Conservation (phyloP, 92 coral and sea anemone species). For the Heteractis magnifica region DNA sequence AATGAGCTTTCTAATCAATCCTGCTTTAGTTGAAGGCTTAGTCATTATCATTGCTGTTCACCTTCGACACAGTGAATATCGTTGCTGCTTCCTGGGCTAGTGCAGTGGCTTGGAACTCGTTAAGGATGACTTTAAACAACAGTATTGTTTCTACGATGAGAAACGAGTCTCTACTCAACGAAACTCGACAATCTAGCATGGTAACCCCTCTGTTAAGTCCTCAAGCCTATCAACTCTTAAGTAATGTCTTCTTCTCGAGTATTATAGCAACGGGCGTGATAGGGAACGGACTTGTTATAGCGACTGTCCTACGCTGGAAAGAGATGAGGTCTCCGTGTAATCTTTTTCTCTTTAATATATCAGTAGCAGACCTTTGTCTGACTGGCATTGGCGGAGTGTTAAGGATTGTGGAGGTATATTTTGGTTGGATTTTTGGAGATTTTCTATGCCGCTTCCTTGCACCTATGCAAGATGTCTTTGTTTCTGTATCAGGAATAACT, state of each 20-base stretch:
- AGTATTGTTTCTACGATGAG: background rate
- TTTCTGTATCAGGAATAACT: slow-evolving; percentile 67
- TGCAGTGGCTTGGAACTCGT: background rate
- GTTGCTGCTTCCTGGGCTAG: background rate
- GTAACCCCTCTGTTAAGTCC: slow-evolving; percentile 20
- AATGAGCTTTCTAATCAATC: background rate
- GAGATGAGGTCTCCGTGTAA: slow-evolving; percentile 64
- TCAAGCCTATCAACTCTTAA: slow-evolving; percentile 20
- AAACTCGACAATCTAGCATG: background rate
- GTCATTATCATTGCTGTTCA: background rate
- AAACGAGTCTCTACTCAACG: background rate
- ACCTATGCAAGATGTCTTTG: slow-evolving; percentile 76
- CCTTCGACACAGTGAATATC: background rate
- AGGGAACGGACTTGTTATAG: slow-evolving; percentile 55
- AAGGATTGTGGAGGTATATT: slow-evolving; percentile 34
- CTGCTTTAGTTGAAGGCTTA: background rate
- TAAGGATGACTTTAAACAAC: background rate
- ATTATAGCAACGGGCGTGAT: slow-evolving; percentile 42
- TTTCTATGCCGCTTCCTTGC: slow-evolving; percentile 52
- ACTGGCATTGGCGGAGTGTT: slow-evolving; percentile 48
- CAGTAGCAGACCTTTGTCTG: slow-evolving; percentile 50
- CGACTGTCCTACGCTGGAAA: slow-evolving; percentile 51
- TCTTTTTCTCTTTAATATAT: slow-evolving; percentile 53
- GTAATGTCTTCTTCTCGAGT: slow-evolving; percentile 10
- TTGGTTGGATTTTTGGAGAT: slow-evolving; percentile 55